Percentiles rank a stretch among this genome's conserved stretches.
Evolutionary conservation across 2,797 vertebrate genomes (phyloP).

Genomic region (Macropodus opercularis): DNA sequence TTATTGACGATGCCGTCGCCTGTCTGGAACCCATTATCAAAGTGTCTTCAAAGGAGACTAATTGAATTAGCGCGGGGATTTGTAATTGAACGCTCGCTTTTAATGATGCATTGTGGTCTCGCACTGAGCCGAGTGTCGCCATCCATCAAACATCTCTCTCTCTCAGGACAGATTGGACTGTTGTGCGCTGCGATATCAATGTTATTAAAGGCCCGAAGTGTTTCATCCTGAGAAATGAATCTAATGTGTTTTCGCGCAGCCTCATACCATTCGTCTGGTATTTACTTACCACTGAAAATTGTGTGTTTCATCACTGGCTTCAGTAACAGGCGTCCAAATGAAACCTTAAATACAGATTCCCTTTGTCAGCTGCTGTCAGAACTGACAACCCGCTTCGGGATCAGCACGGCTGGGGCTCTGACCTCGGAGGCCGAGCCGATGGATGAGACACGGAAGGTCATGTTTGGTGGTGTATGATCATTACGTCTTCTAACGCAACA

Average conservation of each 20-base stretch:
- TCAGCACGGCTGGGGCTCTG: background rate
- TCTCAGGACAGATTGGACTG: slow-evolving; percentile 15
- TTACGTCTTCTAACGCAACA: slow-evolving; percentile 13
- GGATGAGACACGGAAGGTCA: slow-evolving; percentile 37
- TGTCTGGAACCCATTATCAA: slow-evolving; percentile 65
- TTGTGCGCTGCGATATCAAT: background rate
- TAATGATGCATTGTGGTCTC: slow-evolving; percentile 55
- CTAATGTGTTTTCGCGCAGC: no score
- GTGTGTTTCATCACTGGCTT: background rate
- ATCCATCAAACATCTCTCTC: slow-evolving; percentile 46
- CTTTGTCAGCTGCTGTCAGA: background rate
- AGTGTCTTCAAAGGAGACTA: slow-evolving; percentile 67
- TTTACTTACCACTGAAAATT: no score
- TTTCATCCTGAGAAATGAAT: background rate
- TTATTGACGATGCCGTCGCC: slow-evolving; percentile 60
- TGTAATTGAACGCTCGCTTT: slow-evolving; percentile 58
- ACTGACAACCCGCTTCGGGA: slow-evolving; percentile 5
- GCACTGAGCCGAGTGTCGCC: slow-evolving; percentile 3
- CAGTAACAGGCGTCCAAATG: background rate
- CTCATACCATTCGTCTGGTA: background rate
- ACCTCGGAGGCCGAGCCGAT: background rate
- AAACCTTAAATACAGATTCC: background rate
- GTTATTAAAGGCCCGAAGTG: background rate
- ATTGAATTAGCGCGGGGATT: slow-evolving; percentile 60
- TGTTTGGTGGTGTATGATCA: slow-evolving; percentile 28